These are phyloP conservation scores for Vireo altiloquus DNA, from an alignment of 2,113 vertebrate genomes.

Conservation along the genomic window DNA sequence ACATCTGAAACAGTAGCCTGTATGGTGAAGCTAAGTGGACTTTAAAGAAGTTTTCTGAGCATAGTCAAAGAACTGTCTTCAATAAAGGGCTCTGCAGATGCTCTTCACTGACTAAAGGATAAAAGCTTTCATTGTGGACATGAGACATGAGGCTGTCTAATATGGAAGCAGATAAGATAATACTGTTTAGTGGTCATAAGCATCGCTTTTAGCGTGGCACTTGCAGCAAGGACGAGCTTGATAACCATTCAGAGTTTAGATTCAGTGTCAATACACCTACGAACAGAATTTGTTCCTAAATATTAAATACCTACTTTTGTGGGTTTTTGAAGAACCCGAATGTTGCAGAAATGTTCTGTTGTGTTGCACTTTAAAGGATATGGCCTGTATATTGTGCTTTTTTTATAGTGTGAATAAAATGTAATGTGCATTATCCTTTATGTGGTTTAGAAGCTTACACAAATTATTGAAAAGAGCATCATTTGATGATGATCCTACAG, in stretches of 20 bases:
- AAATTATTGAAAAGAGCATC: conserved; percentile 30
- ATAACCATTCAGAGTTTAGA: conserved; percentile 6
- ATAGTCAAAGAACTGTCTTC: background rate
- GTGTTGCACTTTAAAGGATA: conserved; percentile 74
- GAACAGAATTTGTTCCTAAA: conserved; percentile 22
- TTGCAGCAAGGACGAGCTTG: conserved; percentile 14
- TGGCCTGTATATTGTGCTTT: conserved; percentile 72
- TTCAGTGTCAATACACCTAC: background rate
- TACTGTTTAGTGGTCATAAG: background rate
- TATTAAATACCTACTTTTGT: conserved; percentile 34
- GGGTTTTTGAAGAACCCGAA: conserved; percentile 46
- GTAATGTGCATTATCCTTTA: conserved; percentile 58
- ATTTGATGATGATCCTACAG: conserved; percentile 23
- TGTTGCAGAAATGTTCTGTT: conserved; percentile 67
- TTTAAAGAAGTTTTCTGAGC: background rate
- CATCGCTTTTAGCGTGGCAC: background rate
- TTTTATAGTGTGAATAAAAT: conserved; percentile 67
- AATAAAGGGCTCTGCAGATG: background rate
- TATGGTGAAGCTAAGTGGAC: background rate
- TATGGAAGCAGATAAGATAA: background rate
- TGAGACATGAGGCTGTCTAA: background rate
- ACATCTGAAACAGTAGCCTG: background rate
- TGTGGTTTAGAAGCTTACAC: conserved; percentile 51
- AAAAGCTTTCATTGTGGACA: background rate
- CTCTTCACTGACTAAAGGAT: conserved; percentile 28